Percentiles rank a stretch among this genome's conserved stretches.
These are phyloP conservation scores for Palythoa heliodiscus DNA, from an alignment of 92 coral and sea anemone genomes.

Conservation along the genomic window DNA sequence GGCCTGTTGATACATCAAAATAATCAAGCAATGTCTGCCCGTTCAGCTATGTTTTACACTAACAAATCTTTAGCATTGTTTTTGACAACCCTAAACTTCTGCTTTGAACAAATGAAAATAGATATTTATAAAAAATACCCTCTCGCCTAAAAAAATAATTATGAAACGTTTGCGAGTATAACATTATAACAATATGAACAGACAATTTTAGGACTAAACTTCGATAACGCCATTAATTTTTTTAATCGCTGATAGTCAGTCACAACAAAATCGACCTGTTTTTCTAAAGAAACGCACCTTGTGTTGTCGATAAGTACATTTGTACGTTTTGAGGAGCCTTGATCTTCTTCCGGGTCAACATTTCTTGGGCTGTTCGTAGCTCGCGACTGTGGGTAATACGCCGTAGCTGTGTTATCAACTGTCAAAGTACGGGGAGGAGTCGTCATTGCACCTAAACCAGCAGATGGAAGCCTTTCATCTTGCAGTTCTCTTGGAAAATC, in stretches of 20 bases:
- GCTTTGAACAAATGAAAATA: no score
- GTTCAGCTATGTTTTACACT: no score
- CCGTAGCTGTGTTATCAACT: conserved; percentile 88
- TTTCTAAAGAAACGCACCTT: not conserved
- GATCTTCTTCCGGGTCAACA: not conserved
- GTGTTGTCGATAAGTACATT: conserved; percentile 8
- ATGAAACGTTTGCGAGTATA: not conserved
- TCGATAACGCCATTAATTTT: not conserved
- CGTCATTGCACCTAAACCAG: conserved; percentile 83
- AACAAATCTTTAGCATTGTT: no score
- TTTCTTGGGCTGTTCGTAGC: conserved; percentile 35
- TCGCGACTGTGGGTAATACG: conserved; percentile 75
- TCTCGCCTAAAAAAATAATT: no score
- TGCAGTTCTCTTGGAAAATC: conserved; percentile 71
- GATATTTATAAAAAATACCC: no score
- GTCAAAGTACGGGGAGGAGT: conserved; percentile 97
- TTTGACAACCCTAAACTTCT: no score
- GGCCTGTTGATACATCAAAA: no score
- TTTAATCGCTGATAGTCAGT: no score
- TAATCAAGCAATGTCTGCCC: no score
- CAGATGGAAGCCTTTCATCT: conserved; percentile 66
- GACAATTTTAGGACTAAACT: not conserved
- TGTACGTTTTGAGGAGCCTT: conserved; percentile 1
- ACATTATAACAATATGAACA: not conserved
- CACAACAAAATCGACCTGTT: not conserved